phyloP scores from a whole-genome alignment of 2,888 invertebrate species.

The Magallana nippona region DNA sequence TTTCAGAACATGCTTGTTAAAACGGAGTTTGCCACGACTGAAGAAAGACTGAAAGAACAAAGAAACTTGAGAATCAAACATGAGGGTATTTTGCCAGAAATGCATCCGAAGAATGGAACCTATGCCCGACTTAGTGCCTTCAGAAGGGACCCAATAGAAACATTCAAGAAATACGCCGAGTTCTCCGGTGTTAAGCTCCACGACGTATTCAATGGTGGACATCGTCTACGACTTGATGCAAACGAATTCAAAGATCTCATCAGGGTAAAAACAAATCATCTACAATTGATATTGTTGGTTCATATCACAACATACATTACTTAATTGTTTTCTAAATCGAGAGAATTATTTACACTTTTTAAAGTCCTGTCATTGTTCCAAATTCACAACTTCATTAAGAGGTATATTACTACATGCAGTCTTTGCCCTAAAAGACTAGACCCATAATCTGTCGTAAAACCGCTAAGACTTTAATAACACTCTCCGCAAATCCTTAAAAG shows the following conservation, averaged over 20 bases:
- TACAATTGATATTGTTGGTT: too few relatives aligned
- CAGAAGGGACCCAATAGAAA: slow-evolving; percentile 63
- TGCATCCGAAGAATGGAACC: slow-evolving; percentile 60
- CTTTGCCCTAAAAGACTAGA: too few relatives aligned
- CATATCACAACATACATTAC: too few relatives aligned
- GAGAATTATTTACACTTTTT: too few relatives aligned
- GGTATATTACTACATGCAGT: too few relatives aligned
- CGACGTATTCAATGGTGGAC: slow-evolving; percentile 53
- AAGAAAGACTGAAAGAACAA: slow-evolving; percentile 56
- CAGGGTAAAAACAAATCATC: slow-evolving; percentile 51
- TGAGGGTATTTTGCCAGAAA: slow-evolving; percentile 66
- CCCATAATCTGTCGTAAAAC: too few relatives aligned
- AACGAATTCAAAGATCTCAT: slow-evolving; percentile 58
- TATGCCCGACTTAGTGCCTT: slow-evolving; percentile 63
- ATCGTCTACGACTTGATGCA: slow-evolving; percentile 54
- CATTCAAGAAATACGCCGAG: slow-evolving; percentile 58
- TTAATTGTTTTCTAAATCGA: too few relatives aligned
- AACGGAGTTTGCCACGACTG: slow-evolving; percentile 62
- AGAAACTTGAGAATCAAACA: slow-evolving; percentile 58
- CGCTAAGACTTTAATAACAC: too few relatives aligned
- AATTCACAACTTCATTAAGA: too few relatives aligned
- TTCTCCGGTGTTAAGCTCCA: slow-evolving; percentile 54
- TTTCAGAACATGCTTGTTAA: slow-evolving; percentile 69
- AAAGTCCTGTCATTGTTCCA: too few relatives aligned
- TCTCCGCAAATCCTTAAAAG: too few relatives aligned